These are phyloP conservation scores for Agonopterix subpropinquella DNA, from an alignment of 2,888 invertebrate genomes.

Conservation along the genomic window DNA sequence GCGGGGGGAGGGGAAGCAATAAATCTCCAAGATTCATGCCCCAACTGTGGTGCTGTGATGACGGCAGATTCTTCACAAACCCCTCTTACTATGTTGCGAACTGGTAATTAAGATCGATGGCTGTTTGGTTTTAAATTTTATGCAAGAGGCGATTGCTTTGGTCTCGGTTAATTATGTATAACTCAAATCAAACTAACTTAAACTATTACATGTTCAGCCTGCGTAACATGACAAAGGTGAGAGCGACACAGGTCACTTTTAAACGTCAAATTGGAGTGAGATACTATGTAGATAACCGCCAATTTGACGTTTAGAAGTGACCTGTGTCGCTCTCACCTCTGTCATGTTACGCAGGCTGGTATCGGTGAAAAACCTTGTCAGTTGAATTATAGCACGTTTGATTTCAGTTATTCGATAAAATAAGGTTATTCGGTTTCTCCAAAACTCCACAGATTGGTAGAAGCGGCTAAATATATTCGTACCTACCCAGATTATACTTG, in stretches of 20 bases:
- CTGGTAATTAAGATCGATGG: slow-evolving; percentile 4
- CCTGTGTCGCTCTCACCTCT: no score
- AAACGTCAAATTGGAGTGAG: no score
- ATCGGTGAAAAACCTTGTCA: background rate
- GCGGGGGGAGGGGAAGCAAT: slow-evolving; percentile 2
- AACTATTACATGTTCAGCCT: no score
- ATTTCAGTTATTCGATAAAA: background rate
- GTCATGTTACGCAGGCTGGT: no score
- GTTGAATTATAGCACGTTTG: background rate
- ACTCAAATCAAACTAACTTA: no score
- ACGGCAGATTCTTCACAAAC: slow-evolving; percentile 13
- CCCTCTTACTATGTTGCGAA: slow-evolving; percentile 3
- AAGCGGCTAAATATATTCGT: background rate
- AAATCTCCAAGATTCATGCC: slow-evolving; percentile 3
- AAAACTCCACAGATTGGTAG: background rate
- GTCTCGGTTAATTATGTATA: background rate
- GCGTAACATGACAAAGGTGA: no score
- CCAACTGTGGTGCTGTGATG: slow-evolving; percentile 9
- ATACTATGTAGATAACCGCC: no score
- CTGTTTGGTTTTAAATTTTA: no score
- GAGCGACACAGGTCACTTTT: no score
- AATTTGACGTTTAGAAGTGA: no score
- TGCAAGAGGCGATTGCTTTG: background rate
- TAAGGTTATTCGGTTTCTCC: background rate
- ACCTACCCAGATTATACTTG: background rate